Conservation (phyloP, 2,888 invertebrate genomes). For the Cosmorhoe ocellata region DNA sequence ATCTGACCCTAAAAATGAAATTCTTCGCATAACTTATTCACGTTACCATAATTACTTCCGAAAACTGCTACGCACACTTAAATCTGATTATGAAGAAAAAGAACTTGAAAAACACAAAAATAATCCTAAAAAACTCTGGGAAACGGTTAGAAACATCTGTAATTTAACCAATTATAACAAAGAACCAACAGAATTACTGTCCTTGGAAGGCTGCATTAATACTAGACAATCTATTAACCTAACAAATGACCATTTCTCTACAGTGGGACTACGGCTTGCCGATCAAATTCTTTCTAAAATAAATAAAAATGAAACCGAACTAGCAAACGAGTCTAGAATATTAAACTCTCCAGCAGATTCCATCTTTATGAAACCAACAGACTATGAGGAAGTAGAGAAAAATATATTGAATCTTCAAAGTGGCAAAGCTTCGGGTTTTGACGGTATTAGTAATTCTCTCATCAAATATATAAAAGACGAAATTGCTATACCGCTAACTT, state of each 20-base stretch:
- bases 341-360: background rate
- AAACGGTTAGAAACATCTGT: conserved; percentile 1
- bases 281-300: background rate
- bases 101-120: background rate
- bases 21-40: background rate
- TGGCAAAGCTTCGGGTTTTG: conserved; percentile 9
- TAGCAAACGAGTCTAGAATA: background rate
- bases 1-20: background rate
- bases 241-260: conserved; percentile 1
- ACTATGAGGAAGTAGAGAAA: background rate
- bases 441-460: conserved; percentile 4
- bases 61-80: background rate
- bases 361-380: conserved; percentile 4
- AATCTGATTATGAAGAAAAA: conserved; percentile 2
- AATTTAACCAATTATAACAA: background rate
- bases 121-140: background rate
- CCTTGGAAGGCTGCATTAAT: background rate
- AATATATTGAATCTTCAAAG: background rate
- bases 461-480: conserved; percentile 4
- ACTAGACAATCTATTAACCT: background rate
- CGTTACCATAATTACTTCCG: conserved; percentile 5
- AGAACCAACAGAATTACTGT: background rate
- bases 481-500: conserved; percentile 1
- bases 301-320: background rate
- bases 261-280: background rate